These are phyloP conservation scores for Myotis yumanensis DNA, from an alignment of 2,113 vertebrate genomes.

Conservation along the genomic window DNA sequence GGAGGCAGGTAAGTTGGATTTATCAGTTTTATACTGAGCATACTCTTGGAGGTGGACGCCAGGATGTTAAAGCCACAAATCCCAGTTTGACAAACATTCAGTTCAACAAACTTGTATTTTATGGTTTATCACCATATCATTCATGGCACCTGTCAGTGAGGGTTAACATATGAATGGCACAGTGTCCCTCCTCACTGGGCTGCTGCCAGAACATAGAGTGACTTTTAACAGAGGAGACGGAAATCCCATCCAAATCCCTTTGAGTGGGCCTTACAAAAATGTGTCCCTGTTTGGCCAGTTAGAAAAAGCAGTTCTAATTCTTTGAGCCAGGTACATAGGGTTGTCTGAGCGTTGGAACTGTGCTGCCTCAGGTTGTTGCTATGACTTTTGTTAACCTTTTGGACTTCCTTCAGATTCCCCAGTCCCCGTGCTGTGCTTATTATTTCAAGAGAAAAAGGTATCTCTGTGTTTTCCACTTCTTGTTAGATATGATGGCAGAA, in stretches of 20 bases:
- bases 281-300: background rate
- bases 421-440: background rate
- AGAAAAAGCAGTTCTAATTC: background rate
- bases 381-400: background rate
- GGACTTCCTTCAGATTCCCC: background rate
- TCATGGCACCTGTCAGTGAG: background rate
- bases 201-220: background rate
- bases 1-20: background rate
- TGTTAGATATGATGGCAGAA: slow-evolving; percentile 58
- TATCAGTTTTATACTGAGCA: background rate
- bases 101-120: background rate
- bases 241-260: background rate
- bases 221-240: background rate
- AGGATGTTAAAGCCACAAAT: background rate
- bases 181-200: background rate
- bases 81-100: background rate
- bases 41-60: background rate
- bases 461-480: background rate
- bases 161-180: background rate
- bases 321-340: background rate
- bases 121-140: background rate
- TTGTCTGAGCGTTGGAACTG: background rate
- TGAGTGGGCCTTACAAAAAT: background rate
- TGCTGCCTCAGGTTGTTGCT: background rate
- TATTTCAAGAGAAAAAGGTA: slow-evolving; percentile 37